These are phyloP conservation scores for Drosophila pachea DNA, from an alignment of 1,140 invertebrate genomes.

Conservation along the genomic window DNA sequence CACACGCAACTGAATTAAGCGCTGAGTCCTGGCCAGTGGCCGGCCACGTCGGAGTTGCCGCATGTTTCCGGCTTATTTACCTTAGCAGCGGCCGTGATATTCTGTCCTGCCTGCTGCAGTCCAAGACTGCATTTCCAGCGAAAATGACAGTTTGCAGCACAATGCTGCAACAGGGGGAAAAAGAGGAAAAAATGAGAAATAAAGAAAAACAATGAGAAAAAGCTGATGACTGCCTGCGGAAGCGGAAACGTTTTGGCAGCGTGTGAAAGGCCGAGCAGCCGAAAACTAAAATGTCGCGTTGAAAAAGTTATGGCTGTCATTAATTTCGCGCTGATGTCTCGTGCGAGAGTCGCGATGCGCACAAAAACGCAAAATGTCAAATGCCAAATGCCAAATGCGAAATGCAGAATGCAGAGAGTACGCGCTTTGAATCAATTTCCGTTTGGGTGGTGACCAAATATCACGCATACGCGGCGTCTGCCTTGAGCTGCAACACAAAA, in stretches of 20 bases:
- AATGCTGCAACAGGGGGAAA: not conserved
- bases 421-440: slow-evolving; percentile 35
- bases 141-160: not conserved
- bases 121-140: not conserved
- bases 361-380: not conserved
- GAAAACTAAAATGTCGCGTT: slow-evolving; percentile 62
- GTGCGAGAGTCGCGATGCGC: slow-evolving; percentile 12
- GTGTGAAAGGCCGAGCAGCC: slow-evolving; percentile 63
- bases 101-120: slow-evolving; percentile 18
- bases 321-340: slow-evolving; percentile 38
- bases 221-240: slow-evolving; percentile 63
- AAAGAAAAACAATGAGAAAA: slow-evolving; percentile 18
- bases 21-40: slow-evolving; percentile 7
- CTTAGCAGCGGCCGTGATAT: slow-evolving; percentile 32
- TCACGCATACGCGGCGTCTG: slow-evolving; percentile 26
- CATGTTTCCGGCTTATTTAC: slow-evolving; percentile 64
- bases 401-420: slow-evolving; percentile 12
- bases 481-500: slow-evolving; percentile 8
- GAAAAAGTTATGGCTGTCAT: slow-evolving; percentile 63
- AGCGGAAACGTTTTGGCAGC: slow-evolving; percentile 73
- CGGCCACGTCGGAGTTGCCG: slow-evolving; percentile 25
- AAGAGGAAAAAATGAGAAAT: not conserved
- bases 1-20: slow-evolving; percentile 8
- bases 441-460: slow-evolving; percentile 1
- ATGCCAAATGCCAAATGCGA: slow-evolving; percentile 26